phyloP scores from a whole-genome alignment of 1,140 invertebrate species.

The Drosophila kanapiae region DNA sequence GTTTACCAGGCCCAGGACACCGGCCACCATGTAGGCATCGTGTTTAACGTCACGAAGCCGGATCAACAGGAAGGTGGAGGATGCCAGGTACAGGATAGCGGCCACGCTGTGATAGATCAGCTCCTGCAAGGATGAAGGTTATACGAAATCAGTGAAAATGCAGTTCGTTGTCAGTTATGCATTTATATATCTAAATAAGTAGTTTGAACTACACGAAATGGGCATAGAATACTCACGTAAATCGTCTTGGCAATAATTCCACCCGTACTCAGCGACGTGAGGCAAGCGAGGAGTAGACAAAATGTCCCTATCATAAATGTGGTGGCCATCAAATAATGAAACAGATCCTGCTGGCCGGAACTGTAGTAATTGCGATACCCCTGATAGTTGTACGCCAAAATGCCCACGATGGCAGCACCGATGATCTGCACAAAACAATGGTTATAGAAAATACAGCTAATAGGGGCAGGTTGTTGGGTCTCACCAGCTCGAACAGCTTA shows the following conservation, averaged over 20 bases:
- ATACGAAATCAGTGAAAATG: neutral
- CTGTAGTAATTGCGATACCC: constrained; percentile 47
- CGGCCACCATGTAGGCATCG: constrained; percentile 88
- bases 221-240: constrained; percentile 95
- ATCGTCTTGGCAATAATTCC: constrained; percentile 93
- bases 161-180: no score
- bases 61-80: constrained; percentile 88
- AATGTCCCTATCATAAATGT: constrained; percentile 92
- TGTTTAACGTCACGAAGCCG: constrained; percentile 86
- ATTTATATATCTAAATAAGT: no score
- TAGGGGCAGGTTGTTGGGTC: constrained; percentile 39
- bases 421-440: constrained; percentile 88
- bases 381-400: constrained; percentile 88
- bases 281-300: constrained; percentile 90
- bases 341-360: constrained; percentile 87
- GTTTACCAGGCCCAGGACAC: constrained; percentile 91
- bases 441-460: constrained; percentile 45
- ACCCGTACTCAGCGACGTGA: constrained; percentile 91
- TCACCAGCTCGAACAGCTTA: constrained; percentile 91
- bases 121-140: constrained; percentile 87
- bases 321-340: constrained; percentile 88
- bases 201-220: no score
- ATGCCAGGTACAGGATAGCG: constrained; percentile 89
- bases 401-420: constrained; percentile 89
- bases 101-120: constrained; percentile 91